Conservation (phyloP, 2,888 invertebrate genomes). For the Sinotaia quadrata region DNA sequence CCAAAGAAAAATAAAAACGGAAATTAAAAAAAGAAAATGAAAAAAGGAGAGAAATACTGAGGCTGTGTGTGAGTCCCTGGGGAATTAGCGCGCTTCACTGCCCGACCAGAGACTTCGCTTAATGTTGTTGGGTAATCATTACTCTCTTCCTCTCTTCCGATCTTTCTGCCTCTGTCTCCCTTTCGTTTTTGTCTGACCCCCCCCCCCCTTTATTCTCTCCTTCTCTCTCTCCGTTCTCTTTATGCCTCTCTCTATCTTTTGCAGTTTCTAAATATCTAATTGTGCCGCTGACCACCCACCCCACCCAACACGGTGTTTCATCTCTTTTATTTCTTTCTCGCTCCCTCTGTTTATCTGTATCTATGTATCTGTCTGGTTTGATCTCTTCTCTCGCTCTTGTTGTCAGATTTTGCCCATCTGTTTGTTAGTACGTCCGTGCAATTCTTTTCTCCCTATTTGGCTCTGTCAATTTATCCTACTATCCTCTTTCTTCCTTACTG, state of each 20-base stretch:
- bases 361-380: not conserved
- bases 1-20: too few species aligned
- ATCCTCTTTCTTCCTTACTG: not conserved
- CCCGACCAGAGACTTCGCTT: too few species aligned
- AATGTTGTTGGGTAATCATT: too few species aligned
- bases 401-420: not conserved
- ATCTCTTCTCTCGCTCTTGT: not conserved
- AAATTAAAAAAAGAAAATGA: too few species aligned
- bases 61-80: too few species aligned
- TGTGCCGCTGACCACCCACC: not conserved
- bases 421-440: conserved; percentile 9
- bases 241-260: not conserved
- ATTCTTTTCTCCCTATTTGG: conserved; percentile 7
- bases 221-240: not conserved
- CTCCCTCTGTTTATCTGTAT: too few species aligned
- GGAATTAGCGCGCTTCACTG: too few species aligned
- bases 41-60: too few species aligned
- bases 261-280: not conserved
- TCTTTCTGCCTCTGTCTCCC: too few species aligned
- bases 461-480: not conserved
- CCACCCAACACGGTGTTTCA: not conserved
- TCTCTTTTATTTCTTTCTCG: not conserved
- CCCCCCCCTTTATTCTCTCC: not conserved
- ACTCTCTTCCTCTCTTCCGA: too few species aligned
- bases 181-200: too few species aligned